A percentile compares a stretch with the other conserved stretches of the same genome.
These are phyloP conservation scores for Euthynnus affinis DNA, from an alignment of 2,797 vertebrate species.

Conservation along the genomic window DNA sequence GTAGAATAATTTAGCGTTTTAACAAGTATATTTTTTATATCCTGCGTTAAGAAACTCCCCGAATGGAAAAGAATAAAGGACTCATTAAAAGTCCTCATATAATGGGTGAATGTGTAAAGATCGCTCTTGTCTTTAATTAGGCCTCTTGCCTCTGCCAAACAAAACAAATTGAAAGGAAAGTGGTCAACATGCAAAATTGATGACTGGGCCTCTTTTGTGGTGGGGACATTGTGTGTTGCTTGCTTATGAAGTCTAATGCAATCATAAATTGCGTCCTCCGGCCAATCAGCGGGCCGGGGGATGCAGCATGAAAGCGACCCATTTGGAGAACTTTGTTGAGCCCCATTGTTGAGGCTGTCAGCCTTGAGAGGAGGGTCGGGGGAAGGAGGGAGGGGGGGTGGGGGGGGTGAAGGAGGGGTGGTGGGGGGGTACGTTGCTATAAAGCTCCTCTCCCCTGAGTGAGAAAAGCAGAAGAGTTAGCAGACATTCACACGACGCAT, in stretches of 20 bases:
- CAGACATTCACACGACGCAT: slow-evolving; percentile 79
- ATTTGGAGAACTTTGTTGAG: slow-evolving; percentile 96
- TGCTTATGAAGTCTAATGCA: slow-evolving; percentile 98
- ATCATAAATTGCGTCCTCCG: slow-evolving; percentile 94
- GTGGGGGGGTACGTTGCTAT: slow-evolving; percentile 86
- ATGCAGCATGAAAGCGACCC: slow-evolving; percentile 90
- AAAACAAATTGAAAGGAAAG: slow-evolving; percentile 86
- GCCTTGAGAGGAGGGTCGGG: slow-evolving; percentile 85
- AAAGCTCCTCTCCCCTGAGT: slow-evolving; percentile 86
- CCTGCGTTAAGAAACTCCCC: slow-evolving; percentile 71
- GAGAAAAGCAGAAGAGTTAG: slow-evolving; percentile 83
- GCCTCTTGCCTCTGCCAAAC: slow-evolving; percentile 83
- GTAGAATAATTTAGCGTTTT: slow-evolving; percentile 45
- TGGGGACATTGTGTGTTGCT: slow-evolving; percentile 88
- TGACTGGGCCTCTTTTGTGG: slow-evolving; percentile 91
- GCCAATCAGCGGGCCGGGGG: slow-evolving; percentile 91
- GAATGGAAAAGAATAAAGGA: slow-evolving; percentile 83
- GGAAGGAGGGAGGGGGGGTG: slow-evolving; percentile 27
- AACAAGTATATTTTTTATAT: slow-evolving; percentile 27
- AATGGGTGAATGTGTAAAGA: slow-evolving; percentile 91
- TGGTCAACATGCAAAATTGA: slow-evolving; percentile 93
- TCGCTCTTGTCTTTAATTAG: slow-evolving; percentile 91
- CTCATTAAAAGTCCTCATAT: slow-evolving; percentile 87
- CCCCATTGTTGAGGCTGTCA: slow-evolving; percentile 95
- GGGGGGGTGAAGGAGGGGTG: slow-evolving; percentile 34